Conservation (phyloP, 2,113 vertebrate species). For the Macheiramphus alcinus region DNA sequence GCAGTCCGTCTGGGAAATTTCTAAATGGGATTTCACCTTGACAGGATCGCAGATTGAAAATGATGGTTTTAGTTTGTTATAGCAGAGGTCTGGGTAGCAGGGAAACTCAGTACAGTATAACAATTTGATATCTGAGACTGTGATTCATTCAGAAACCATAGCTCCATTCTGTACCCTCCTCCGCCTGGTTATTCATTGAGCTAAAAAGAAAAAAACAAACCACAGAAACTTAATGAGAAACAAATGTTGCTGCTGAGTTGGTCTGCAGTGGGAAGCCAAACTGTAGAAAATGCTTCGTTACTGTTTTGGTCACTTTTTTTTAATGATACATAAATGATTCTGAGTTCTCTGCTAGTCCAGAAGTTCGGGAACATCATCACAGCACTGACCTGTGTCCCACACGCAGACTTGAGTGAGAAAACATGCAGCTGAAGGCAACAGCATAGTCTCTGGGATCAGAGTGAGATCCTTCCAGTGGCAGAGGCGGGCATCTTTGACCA, state of each 20-base stretch:
- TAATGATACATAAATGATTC: neutral
- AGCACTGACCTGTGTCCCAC: neutral
- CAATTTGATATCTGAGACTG: neutral
- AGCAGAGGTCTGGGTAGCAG: neutral
- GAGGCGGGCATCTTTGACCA: neutral
- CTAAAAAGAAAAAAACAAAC: neutral
- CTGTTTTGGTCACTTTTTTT: neutral
- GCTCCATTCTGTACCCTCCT: neutral
- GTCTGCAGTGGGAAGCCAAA: neutral
- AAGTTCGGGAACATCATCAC: neutral
- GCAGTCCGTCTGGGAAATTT: neutral
- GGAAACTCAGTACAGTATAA: neutral
- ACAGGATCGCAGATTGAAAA: neutral
- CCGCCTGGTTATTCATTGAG: neutral
- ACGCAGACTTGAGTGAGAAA: neutral
- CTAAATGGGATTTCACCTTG: neutral
- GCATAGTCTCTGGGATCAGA: neutral
- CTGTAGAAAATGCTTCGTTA: neutral
- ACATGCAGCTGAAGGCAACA: neutral
- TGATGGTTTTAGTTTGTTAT: neutral
- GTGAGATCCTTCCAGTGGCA: neutral
- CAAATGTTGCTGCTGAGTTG: neutral
- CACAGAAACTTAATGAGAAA: constrained; percentile 20
- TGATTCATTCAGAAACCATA: neutral
- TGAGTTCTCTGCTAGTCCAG: neutral